Evolutionary conservation across 2,113 vertebrate genomes (phyloP), one percentile per base, ranked within the genome.

Genomic region (Brachypteracias leptosomus): DNA sequence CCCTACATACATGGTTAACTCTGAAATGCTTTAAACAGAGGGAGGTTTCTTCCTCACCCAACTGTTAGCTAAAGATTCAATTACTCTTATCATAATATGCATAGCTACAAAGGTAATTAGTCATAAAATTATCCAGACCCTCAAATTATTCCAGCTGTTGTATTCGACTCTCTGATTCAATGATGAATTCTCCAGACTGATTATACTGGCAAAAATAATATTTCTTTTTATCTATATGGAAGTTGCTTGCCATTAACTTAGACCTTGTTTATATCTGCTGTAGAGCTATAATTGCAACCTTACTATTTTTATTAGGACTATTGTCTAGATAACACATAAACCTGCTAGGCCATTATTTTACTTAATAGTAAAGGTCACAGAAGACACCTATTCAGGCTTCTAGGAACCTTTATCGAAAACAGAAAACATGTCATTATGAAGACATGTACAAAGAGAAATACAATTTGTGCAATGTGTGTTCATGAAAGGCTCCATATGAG

Each of bases 81-180:
- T 95, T 96, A 90, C 73, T 89, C 35, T 85, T 91, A 93, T 87
- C 88, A 38, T 59, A 91, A 89, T 73, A 94, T 63, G 88, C 85
- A 95, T 65, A 87, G 75, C 78, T 90, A 95, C 65, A 95, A 96
- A 96, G 67, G 38, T 67, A 93, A 96, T 96, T 95, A 92, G 79
- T 94, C 68, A 92, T 92, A 96, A 97, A 96, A 95, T 94, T 92
- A 95, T n/a, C 92, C 84, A 96, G 93, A 85, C 55, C 40, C 52
- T 88, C 59, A 87, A 93, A 94, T 95, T 95, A 91, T 84, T 95
- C 65, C 68, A 96, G 83, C 59, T 88, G 82, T 78, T 95, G 46
- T 65, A 86, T 91, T 84, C 0, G 0, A 76, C 47, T 90, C 72
- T 55, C 47, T 84, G 68, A 96, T 95, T 91, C 87, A 44, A 35